Base-by-base conservation (phyloP, 1,140 invertebrate species). In the Drosophila mayri region DNA sequence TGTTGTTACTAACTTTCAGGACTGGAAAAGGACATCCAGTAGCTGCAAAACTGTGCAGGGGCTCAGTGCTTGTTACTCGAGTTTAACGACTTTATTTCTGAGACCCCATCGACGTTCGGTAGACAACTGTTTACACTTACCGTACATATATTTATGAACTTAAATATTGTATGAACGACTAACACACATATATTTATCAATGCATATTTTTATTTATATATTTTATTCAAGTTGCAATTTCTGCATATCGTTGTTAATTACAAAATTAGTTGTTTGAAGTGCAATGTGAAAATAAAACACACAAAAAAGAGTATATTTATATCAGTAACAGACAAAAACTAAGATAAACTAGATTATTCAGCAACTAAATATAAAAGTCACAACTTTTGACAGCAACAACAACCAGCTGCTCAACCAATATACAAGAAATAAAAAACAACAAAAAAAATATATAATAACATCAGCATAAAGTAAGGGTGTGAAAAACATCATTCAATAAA, bases 241-340 rank as follows among this genome's bases (percentile, higher is more conserved):
- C 80, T 80, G 84, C 84, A 87, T 88, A 88, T 86, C 83, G 83
- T 86, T 87, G 83, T 88, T 88, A 77, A 64, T 70, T 58, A 54
- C 63, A 68, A 73, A 54, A 73, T 22, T 37, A 62, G 64, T 47
- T 30, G 59, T 74, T 78, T 79, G 47, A 67, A 46, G 47, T 67
- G 62, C 62, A 67, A 83, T 49, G 62, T 68, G 71, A 65, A 73
- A 66, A 59, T 38, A 75, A 67, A 66, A 67, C 44, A 55, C 65
- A 50, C 54, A 68, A 65, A 79, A 77, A 76, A 30, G 50, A 30
- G 41, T 41, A 44, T 55, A 65, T 25, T 38, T 41, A 35, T 30
- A 43, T 41, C 59, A 61, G 37, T 32, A 49, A 55, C 28, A 38
- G 32, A 32, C 79, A 70, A 60, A 28, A 60, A 28, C 50, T 54